Conservation (phyloP, 2,888 invertebrate species). For the Panzeria rudis region DNA sequence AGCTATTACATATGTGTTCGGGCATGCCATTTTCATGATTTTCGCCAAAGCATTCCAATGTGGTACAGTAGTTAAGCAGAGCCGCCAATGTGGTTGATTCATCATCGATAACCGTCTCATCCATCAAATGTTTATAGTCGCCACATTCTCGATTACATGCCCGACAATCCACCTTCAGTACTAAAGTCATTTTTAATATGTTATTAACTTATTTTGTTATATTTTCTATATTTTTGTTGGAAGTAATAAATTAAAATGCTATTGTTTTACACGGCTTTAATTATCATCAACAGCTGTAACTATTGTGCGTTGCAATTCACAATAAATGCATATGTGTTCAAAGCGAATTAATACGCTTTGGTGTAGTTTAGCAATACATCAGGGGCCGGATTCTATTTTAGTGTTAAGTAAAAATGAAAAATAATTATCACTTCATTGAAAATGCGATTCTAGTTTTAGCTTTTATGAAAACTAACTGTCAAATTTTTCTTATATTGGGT, state of each 20-base stretch:
- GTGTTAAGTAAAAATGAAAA: too few relatives aligned
- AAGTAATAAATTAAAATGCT: conserved; percentile 11
- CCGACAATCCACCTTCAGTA: conserved; percentile 78
- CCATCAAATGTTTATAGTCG: conserved; percentile 77
- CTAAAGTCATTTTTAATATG: conserved; percentile 54
- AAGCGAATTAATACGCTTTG: too few relatives aligned
- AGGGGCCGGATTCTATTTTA: too few relatives aligned
- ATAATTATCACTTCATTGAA: too few relatives aligned
- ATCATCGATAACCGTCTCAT: conserved; percentile 77
- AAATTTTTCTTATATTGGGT: too few relatives aligned
- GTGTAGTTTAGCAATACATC: not conserved
- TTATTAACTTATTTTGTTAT: not conserved
- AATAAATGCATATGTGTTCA: conserved; percentile 26
- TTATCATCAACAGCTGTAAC: conserved; percentile 34
- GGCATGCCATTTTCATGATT: conserved; percentile 78
- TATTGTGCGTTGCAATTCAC: conserved; percentile 23
- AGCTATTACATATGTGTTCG: conserved; percentile 78
- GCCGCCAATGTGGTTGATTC: conserved; percentile 79
- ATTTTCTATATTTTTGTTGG: conserved; percentile 9
- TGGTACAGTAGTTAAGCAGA: conserved; percentile 77
- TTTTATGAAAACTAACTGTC: too few relatives aligned
- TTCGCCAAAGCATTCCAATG: conserved; percentile 74
- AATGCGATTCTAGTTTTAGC: too few relatives aligned
- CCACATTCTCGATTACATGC: conserved; percentile 77
- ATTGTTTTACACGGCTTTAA: conserved; percentile 28